Evolutionary conservation across 2,797 vertebrate species (phyloP).

Genomic region (Danio jaintianensis): DNA sequence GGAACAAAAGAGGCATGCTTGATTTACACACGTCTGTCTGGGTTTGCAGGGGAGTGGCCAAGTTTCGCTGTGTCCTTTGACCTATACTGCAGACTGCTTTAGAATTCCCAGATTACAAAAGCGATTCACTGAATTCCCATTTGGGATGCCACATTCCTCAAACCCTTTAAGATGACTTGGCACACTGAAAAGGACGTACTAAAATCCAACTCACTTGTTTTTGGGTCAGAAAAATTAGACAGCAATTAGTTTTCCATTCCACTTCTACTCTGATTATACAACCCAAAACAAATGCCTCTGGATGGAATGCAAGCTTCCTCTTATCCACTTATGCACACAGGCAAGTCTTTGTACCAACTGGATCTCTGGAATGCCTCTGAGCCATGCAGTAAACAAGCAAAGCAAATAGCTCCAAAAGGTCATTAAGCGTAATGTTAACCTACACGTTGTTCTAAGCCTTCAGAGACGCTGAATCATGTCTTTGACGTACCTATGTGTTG

Average conservation of each 20-base stretch:
- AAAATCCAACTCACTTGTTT: constrained; percentile 32
- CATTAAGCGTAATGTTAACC: constrained; percentile 41
- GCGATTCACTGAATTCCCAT: constrained; percentile 33
- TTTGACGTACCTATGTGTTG: constrained; percentile 26
- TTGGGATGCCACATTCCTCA: constrained; percentile 38
- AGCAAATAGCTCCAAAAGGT: constrained; percentile 67
- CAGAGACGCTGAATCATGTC: constrained; percentile 8
- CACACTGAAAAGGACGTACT: constrained; percentile 27
- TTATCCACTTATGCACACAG: constrained; percentile 81
- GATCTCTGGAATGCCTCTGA: constrained; percentile 77
- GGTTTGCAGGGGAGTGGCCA: constrained; percentile 48
- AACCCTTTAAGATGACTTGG: constrained; percentile 28
- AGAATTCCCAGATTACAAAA: constrained; percentile 50
- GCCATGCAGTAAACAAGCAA: constrained; percentile 76
- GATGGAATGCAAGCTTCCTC: constrained; percentile 82
- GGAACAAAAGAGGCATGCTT: constrained; percentile 61
- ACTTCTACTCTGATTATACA: constrained; percentile 73
- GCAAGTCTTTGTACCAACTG: constrained; percentile 76
- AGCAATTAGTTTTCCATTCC: constrained; percentile 39
- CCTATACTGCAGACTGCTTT: constrained; percentile 50
- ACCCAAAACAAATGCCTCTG: constrained; percentile 71
- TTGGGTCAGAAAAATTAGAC: constrained; percentile 46
- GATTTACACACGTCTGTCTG: constrained; percentile 61
- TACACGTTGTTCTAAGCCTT: constrained; percentile 23
- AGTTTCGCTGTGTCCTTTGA: constrained; percentile 43